Percentiles rank a stretch among this genome's conserved stretches.
Conservation (phyloP, 2,113 vertebrate species). For the Stomatorhinus ivindoensis region DNA sequence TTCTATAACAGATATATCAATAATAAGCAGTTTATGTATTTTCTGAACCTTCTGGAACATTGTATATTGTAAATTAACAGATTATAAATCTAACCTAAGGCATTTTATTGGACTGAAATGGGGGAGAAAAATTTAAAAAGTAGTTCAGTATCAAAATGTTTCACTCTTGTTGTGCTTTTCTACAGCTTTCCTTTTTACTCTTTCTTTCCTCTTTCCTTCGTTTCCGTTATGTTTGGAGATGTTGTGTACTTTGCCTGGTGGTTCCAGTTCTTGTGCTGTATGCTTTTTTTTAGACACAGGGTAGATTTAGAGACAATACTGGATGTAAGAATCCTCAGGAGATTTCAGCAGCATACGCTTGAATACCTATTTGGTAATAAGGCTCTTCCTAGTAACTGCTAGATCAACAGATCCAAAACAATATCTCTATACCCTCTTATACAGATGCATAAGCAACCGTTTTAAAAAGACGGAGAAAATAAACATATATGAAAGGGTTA, state of each 20-base stretch:
- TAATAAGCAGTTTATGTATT: slow-evolving; percentile 84
- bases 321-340: slow-evolving; percentile 83
- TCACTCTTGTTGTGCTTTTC: slow-evolving; percentile 77
- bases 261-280: slow-evolving; percentile 68
- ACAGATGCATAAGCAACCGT: slow-evolving; percentile 80
- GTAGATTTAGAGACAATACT: slow-evolving; percentile 84
- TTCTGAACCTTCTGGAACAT: slow-evolving; percentile 82
- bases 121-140: slow-evolving; percentile 59
- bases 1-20: slow-evolving; percentile 85
- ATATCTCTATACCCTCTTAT: slow-evolving; percentile 59
- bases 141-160: slow-evolving; percentile 83
- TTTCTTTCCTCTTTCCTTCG: slow-evolving; percentile 18
- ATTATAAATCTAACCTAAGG: slow-evolving; percentile 71
- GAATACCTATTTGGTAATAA: slow-evolving; percentile 72
- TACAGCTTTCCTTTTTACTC: slow-evolving; percentile 32
- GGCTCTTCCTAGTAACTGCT: slow-evolving; percentile 81
- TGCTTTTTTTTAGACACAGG: slow-evolving; percentile 81
- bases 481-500: slow-evolving; percentile 67
- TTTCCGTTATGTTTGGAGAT: slow-evolving; percentile 72
- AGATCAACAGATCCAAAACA: slow-evolving; percentile 75
- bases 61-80: slow-evolving; percentile 78
- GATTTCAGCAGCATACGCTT: slow-evolving; percentile 75
- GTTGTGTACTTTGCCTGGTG: slow-evolving; percentile 73
- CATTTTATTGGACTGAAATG: slow-evolving; percentile 31
- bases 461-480: slow-evolving; percentile 70